Evolutionary conservation across 1,140 invertebrate species (phyloP).

Genomic region (Euura lappo): DNA sequence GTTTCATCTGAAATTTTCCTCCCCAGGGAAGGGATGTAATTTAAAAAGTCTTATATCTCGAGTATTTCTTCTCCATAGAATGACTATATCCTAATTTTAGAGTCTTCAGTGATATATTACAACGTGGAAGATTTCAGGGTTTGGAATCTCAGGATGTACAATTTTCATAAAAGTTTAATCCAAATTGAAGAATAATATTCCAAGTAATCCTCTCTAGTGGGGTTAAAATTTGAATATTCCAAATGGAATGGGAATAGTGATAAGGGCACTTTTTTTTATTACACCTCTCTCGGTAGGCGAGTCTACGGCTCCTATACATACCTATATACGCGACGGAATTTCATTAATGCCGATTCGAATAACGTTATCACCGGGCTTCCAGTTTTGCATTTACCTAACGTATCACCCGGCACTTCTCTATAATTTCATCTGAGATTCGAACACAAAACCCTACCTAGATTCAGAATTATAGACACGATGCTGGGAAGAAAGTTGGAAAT

Average conservation of each 20-base stretch:
- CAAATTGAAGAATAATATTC: constrained; percentile 7
- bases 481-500: too few species aligned
- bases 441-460: too few species aligned
- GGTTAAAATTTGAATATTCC: constrained; percentile 4
- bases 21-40: not conserved
- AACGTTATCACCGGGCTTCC: not conserved
- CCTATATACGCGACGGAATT: not conserved
- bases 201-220: not conserved
- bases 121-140: not conserved
- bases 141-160: not conserved
- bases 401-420: not conserved
- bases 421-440: not conserved
- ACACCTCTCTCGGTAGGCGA: not conserved
- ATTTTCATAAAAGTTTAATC: constrained; percentile 7
- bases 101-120: not conserved
- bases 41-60: not conserved
- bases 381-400: not conserved
- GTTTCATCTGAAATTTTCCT: not conserved
- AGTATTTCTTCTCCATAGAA: not conserved
- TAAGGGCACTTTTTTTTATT: not conserved
- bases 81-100: not conserved
- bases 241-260: constrained; percentile 4
- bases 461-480: too few species aligned
- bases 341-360: not conserved
- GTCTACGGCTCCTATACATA: not conserved